Evolutionary conservation across 2,888 invertebrate genomes (phyloP).

Genomic region (Melinaea menophilus): DNA sequence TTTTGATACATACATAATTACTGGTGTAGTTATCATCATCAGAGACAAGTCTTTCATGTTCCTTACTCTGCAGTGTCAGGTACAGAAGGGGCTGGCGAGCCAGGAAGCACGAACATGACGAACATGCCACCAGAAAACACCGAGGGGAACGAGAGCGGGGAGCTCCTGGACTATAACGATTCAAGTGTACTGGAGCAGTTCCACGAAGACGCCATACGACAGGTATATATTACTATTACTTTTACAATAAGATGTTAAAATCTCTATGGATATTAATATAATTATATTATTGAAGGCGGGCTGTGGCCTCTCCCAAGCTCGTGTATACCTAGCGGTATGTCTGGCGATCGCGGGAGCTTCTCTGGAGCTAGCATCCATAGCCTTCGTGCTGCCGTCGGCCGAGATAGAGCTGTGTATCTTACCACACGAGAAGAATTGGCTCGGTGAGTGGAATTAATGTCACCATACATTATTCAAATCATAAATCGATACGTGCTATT

Average conservation of each 20-base stretch:
- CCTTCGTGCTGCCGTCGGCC: constrained; percentile 85
- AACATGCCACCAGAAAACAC: constrained; percentile 51
- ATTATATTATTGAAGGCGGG: constrained; percentile 75
- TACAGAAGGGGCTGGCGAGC: constrained; percentile 68
- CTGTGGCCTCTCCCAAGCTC: constrained; percentile 82
- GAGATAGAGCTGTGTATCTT: constrained; percentile 87
- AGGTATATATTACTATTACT: constrained; percentile 48
- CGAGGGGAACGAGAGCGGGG: constrained; percentile 65
- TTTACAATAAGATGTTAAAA: neutral
- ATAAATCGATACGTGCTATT: too few species aligned
- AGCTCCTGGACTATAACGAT: constrained; percentile 79
- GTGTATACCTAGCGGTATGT: constrained; percentile 81
- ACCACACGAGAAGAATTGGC: constrained; percentile 84
- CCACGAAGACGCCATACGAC: constrained; percentile 86
- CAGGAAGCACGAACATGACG: constrained; percentile 49
- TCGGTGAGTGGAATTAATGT: constrained; percentile 69
- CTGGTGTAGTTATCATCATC: too few species aligned
- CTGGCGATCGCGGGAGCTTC: constrained; percentile 83
- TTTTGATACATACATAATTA: too few species aligned
- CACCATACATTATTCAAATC: too few species aligned
- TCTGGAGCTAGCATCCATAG: constrained; percentile 82
- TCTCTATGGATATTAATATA: neutral
- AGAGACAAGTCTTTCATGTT: neutral
- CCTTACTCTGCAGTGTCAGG: constrained; percentile 31
- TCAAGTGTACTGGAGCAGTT: constrained; percentile 83